A percentile compares a stretch with the other conserved stretches of the same genome.
These are phyloP conservation scores for Phrynocephalus forsythii DNA, from an alignment of 2,797 vertebrate species.

Conservation along the genomic window DNA sequence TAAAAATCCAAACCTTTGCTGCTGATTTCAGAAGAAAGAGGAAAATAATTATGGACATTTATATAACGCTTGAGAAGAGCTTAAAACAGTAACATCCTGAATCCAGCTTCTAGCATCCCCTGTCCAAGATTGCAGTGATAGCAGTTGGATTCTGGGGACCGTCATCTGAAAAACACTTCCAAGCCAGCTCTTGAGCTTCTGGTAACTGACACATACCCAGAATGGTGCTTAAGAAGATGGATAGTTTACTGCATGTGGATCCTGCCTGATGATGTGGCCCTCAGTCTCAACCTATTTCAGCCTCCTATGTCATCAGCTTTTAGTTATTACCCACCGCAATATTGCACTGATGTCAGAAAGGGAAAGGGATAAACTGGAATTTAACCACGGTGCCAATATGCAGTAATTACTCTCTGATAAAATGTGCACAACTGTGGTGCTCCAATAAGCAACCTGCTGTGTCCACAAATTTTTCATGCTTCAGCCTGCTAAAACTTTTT, in stretches of 20 bases:
- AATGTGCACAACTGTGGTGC: conserved; percentile 27
- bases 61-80: too few species aligned
- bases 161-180: too few species aligned
- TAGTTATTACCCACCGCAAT: conserved; percentile 50
- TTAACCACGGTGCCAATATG: conserved; percentile 38
- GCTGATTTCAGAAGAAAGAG: too few species aligned
- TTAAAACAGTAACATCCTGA: too few species aligned
- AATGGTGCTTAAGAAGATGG: not conserved
- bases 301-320: conserved; percentile 46
- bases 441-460: conserved; percentile 65
- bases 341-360: conserved; percentile 52
- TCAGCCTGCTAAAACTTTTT: conserved; percentile 63
- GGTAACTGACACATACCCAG: not conserved
- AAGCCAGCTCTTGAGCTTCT: too few species aligned
- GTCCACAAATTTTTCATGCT: conserved; percentile 63
- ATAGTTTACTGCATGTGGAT: not conserved
- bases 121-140: too few species aligned
- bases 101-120: too few species aligned
- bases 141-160: too few species aligned
- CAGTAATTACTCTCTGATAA: conserved; percentile 51
- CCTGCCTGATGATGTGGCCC: conserved; percentile 16
- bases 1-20: too few species aligned
- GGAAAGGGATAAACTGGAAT: conserved; percentile 51
- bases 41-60: too few species aligned
- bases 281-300: conserved; percentile 25